Evolutionary conservation across 1,140 invertebrate genomes (phyloP), one percentile per base, ranked within the genome.

Genomic region (Macrobrachium nipponense): DNA sequence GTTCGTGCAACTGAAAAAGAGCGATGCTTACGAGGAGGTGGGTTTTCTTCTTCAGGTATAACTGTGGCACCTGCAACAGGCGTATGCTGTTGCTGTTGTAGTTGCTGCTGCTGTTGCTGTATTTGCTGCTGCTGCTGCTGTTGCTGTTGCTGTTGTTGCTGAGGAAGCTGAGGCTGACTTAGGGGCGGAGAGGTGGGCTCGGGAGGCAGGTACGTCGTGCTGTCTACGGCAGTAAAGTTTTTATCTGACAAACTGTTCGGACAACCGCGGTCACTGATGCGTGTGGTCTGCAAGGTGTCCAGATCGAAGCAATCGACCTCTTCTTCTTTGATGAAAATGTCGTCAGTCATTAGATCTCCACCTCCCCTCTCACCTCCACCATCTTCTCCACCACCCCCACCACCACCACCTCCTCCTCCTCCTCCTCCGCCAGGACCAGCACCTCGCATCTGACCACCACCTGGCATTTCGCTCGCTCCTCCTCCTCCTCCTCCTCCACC

Each of bases 51-150:
- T n/a, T 86, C 83, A n/a, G 83, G 83, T 60, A 86, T 70, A 61
- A 86, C 83, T 79, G 83, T 86, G 18, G 76, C 76, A 73, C 89
- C 76, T 51, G 77, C 66, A 76, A 82, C 84, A 82, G 73, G 23
- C 68, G 61, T 59, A 66, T 66, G 44, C 59, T 59, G 43, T 66
- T 88, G 84, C 78, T 89, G 87, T 80, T 87, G 64, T 68, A 58
- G 68, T 62, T 82, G 76, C 87, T 88, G 87, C 87, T 89, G 89
- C 59, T 89, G 89, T 62, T 68, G 86, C 43, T 66, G 88, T 59
- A 80, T 81, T 27, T 79, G 87, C 36, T 85, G 82, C 58, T 76
- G 87, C n/a, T 62, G 75, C 44, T 82, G 86, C 20, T 59, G 86
- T 62, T 58, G 77, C 23, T 83, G 86, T 68, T 82, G 86, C 20